Evolutionary conservation across 2,888 invertebrate genomes (phyloP).

Genomic region (Deilephila porcellus): DNA sequence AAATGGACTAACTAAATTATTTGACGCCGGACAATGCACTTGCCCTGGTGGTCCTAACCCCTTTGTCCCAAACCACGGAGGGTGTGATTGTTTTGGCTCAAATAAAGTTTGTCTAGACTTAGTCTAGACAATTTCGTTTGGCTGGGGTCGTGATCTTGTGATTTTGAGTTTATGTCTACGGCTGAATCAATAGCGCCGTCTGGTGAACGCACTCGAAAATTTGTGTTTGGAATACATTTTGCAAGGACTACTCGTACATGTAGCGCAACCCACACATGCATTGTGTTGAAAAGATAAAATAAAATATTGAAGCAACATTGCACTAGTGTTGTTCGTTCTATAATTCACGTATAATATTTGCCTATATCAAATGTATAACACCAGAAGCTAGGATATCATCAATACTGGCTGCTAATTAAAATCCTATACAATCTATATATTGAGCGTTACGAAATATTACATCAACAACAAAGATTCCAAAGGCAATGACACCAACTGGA

Average conservation of each 20-base stretch:
- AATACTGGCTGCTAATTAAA: not conserved
- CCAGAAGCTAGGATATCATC: not conserved
- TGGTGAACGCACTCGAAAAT: conserved; percentile 31
- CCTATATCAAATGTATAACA: too few relatives aligned
- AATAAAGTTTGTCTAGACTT: conserved; percentile 73
- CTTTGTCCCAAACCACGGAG: conserved; percentile 38
- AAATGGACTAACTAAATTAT: conserved; percentile 31
- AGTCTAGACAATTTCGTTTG: conserved; percentile 69
- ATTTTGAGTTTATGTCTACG: conserved; percentile 46
- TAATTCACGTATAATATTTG: not conserved
- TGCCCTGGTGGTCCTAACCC: conserved; percentile 9
- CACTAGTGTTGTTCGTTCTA: not conserved
- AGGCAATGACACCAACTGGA: conserved; percentile 4
- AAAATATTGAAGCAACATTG: not conserved
- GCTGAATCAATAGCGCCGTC: conserved; percentile 49
- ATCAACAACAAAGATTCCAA: not conserved
- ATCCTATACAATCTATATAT: not conserved
- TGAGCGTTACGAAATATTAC: not conserved
- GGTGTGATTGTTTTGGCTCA: conserved; percentile 48
- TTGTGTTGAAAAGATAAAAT: conserved; percentile 15
- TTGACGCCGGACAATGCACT: conserved; percentile 12
- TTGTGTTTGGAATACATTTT: conserved; percentile 16
- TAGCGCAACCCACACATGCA: conserved; percentile 6
- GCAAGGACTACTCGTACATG: not conserved
- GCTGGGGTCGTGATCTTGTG: conserved; percentile 37